Evolutionary conservation across 2,888 invertebrate species (phyloP).

Genomic region (Pimpla rufipes): DNA sequence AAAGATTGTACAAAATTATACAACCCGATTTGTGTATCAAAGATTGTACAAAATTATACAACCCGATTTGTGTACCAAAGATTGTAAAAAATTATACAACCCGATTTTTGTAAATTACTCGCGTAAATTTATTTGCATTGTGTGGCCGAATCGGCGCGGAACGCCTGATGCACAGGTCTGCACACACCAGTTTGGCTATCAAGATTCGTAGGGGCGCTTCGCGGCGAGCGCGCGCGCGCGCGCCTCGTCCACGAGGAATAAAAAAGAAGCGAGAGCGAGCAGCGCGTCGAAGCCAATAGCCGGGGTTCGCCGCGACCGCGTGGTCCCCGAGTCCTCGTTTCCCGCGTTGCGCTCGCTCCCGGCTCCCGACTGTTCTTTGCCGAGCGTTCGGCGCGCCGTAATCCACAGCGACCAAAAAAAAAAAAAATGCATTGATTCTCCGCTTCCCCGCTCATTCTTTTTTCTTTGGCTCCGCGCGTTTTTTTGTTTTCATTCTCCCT

Average conservation of each 20-base stretch:
- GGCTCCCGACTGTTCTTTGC: conserved; percentile 27
- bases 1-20: too few species aligned
- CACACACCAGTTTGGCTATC: conserved; percentile 50
- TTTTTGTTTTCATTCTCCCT: conserved; percentile 12
- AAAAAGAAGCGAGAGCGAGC: conserved; percentile 22
- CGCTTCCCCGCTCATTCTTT: conserved; percentile 23
- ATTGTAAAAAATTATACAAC: too few species aligned
- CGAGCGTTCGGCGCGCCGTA: conserved; percentile 44
- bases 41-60: too few species aligned
- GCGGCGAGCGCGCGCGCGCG: conserved; percentile 47
- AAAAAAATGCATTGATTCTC: conserved; percentile 60
- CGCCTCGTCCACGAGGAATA: conserved; percentile 46
- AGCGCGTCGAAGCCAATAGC: conserved; percentile 54
- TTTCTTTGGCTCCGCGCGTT: background rate
- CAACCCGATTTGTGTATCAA: too few species aligned
- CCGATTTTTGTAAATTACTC: too few species aligned
- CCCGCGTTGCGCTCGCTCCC: conserved; percentile 10
- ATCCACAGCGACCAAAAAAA: conserved; percentile 33
- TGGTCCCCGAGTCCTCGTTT: conserved; percentile 26
- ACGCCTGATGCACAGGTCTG: background rate
- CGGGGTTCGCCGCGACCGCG: conserved; percentile 16
- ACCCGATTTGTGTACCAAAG: too few species aligned
- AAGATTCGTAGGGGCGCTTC: conserved; percentile 59
- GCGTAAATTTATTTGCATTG: too few species aligned
- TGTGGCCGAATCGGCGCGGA: background rate